Evolutionary conservation across 2,797 vertebrate genomes (phyloP).

Genomic region (Etheostoma nigrum): DNA sequence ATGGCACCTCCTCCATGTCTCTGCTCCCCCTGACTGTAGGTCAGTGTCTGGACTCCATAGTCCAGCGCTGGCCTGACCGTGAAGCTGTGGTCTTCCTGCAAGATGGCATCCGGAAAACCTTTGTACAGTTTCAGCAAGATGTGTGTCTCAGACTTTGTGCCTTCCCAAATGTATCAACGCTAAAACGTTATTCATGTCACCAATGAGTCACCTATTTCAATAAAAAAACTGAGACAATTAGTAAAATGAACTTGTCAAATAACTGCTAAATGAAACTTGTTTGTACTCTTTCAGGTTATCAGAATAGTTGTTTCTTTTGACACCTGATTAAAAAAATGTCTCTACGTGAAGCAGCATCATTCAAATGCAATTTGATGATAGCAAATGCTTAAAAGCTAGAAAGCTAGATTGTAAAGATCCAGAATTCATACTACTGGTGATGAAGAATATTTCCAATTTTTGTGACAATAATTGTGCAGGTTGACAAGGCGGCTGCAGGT

Average conservation of each 20-base stretch:
- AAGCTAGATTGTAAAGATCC: neutral
- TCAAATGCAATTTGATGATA: too few species aligned
- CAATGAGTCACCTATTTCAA: neutral
- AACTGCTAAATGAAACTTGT: neutral
- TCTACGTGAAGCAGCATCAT: too few species aligned
- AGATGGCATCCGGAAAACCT: conserved; percentile 85
- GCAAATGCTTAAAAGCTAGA: too few species aligned
- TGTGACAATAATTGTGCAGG: conserved; percentile 77
- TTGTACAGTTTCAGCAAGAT: conserved; percentile 88
- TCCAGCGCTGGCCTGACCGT: conserved; percentile 79
- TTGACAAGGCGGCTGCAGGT: conserved; percentile 88
- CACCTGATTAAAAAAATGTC: neutral
- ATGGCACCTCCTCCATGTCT: conserved; percentile 74
- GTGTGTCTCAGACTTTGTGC: conserved; percentile 70
- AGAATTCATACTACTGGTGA: neutral
- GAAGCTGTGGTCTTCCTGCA: conserved; percentile 87
- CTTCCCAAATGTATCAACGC: neutral
- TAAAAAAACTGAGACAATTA: neutral
- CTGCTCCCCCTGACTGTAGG: conserved; percentile 85
- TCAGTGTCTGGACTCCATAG: conserved; percentile 82
- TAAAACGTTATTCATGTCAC: neutral
- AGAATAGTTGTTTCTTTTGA: neutral
- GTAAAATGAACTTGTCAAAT: neutral
- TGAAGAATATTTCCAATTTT: neutral
- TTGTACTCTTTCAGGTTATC: neutral